Conservation (phyloP, 2,113 vertebrate species). For the Dasypus novemcinctus region DNA sequence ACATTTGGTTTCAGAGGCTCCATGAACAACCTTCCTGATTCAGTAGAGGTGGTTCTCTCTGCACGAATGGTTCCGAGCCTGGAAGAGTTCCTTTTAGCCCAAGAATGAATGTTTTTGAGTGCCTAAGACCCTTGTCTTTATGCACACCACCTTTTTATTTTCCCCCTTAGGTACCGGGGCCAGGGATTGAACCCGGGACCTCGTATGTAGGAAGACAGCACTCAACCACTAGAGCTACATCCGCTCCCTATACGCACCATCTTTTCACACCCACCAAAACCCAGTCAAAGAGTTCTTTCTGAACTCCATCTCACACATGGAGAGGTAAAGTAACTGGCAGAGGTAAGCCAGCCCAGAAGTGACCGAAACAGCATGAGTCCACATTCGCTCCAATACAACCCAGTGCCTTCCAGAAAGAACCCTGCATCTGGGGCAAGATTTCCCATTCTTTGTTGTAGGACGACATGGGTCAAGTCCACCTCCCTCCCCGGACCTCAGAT, state of each 20-base stretch:
- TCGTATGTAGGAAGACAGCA: too few species aligned
- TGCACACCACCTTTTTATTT: neutral
- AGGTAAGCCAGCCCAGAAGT: neutral
- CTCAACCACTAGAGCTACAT: too few species aligned
- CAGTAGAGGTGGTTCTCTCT: neutral
- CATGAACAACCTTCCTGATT: neutral
- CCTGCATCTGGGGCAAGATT: neutral
- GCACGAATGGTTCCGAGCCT: neutral
- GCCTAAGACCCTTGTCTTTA: neutral
- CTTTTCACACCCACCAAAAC: neutral
- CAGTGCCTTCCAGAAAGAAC: neutral
- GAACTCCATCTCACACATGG: neutral
- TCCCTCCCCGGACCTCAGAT: neutral
- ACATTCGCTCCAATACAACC: accelerated
- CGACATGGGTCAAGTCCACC: neutral
- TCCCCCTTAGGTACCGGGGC: too few species aligned
- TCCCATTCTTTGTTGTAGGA: neutral
- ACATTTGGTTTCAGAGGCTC: neutral
- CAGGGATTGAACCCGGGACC: too few species aligned
- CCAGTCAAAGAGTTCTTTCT: neutral
- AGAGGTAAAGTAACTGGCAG: neutral
- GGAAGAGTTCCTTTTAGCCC: neutral
- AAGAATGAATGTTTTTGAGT: neutral
- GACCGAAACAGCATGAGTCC: neutral
- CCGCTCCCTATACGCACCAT: too few species aligned